phyloP scores from a whole-genome alignment of 1,140 invertebrate species.

The Matsumurasca onukii region DNA sequence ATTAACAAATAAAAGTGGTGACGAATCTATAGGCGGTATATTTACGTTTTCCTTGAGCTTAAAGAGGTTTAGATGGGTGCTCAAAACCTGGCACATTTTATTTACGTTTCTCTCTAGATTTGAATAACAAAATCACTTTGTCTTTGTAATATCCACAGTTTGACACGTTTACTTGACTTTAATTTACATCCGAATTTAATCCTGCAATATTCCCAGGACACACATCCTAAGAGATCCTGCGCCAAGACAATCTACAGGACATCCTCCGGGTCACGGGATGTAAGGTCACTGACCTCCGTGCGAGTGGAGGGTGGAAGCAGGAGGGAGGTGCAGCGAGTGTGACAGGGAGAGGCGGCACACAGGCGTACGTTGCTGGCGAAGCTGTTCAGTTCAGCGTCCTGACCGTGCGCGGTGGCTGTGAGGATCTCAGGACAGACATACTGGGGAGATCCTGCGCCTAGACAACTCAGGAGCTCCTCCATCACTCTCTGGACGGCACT shows the following conservation, averaged over 20 bases:
- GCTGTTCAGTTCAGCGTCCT: slow-evolving; percentile 43
- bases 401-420: slow-evolving; percentile 7
- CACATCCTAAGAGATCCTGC: too few species aligned
- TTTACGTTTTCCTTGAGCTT: too few species aligned
- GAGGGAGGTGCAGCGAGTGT: slow-evolving; percentile 37
- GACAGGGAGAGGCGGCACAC: slow-evolving; percentile 44
- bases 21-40: too few species aligned
- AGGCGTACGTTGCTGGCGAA: slow-evolving; percentile 47
- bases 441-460: slow-evolving; percentile 37
- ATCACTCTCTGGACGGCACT: slow-evolving; percentile 58
- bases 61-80: too few species aligned
- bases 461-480: slow-evolving; percentile 43
- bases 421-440: slow-evolving; percentile 34
- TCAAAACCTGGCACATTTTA: too few species aligned
- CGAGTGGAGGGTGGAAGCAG: slow-evolving; percentile 29
- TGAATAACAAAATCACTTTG: too few species aligned
- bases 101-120: too few species aligned
- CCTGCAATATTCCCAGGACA: too few species aligned
- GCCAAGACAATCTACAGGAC: neutral
- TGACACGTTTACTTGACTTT: too few species aligned
- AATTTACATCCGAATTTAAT: too few species aligned
- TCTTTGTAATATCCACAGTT: too few species aligned
- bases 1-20: too few species aligned
- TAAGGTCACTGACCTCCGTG: slow-evolving; percentile 13
- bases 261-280: slow-evolving; percentile 23